Evolutionary conservation across 2,113 vertebrate genomes (phyloP).

Genomic region (Toxotes jaculatrix): DNA sequence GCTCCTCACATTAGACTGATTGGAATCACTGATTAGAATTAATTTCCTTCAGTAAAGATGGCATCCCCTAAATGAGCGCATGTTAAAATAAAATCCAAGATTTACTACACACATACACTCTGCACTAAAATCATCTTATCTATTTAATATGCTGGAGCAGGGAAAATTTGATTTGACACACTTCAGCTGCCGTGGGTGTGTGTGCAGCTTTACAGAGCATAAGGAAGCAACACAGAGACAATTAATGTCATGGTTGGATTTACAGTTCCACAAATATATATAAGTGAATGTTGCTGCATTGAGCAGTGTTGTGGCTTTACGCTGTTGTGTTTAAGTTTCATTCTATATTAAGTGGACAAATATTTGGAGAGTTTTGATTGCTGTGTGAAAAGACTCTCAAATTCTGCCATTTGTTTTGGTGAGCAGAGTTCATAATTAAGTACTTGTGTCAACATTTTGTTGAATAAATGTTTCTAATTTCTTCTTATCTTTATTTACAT

Average conservation of each 20-base stretch:
- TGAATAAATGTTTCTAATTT: slow-evolving; percentile 57
- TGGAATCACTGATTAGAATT: no score
- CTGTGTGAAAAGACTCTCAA: slow-evolving; percentile 4
- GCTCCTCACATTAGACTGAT: no score
- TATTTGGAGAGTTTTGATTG: slow-evolving; percentile 36
- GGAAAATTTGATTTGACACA: background rate
- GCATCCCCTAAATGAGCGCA: no score
- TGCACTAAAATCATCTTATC: background rate
- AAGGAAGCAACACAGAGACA: background rate
- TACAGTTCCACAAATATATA: background rate
- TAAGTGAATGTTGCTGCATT: background rate
- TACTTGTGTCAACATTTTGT: slow-evolving; percentile 45
- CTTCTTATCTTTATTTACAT: slow-evolving; percentile 30
- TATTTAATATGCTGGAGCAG: background rate
- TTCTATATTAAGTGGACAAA: slow-evolving; percentile 20
- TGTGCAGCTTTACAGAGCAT: background rate
- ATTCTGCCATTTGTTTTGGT: slow-evolving; percentile 40
- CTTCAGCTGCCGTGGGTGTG: slow-evolving; percentile 20
- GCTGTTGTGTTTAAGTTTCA: slow-evolving; percentile 14
- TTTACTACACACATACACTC: no score
- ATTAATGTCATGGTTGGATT: slow-evolving; percentile 4
- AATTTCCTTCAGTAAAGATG: no score
- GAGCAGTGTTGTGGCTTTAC: background rate
- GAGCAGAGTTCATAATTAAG: slow-evolving; percentile 42
- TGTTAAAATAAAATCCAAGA: no score